Evolutionary conservation across 2,888 invertebrate genomes (phyloP).

Genomic region (Sisyra terminalis): DNA sequence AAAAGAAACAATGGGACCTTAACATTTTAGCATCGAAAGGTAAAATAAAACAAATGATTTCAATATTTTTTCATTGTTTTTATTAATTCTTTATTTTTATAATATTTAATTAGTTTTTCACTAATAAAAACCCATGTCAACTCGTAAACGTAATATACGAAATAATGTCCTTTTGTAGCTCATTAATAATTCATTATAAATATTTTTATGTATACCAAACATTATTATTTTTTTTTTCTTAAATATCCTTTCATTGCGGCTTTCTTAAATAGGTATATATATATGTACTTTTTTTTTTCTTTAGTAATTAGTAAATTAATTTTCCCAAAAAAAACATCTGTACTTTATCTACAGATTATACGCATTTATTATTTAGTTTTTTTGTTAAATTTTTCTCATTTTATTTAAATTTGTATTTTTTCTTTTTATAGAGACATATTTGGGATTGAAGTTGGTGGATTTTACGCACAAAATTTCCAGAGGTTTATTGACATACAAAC

Average conservation of each 20-base stretch:
- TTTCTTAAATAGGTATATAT: neutral
- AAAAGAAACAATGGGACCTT: too few species aligned
- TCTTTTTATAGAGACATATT: too few species aligned
- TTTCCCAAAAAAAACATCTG: too few species aligned
- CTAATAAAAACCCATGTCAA: slow-evolving; percentile 27
- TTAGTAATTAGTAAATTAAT: neutral
- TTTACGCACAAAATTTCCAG: too few species aligned
- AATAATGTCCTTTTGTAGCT: slow-evolving; percentile 6
- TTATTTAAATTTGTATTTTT: neutral
- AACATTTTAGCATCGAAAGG: too few species aligned
- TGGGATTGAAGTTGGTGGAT: too few species aligned
- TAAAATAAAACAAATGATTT: slow-evolving; percentile 16
- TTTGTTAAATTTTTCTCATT: too few species aligned
- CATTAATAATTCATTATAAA: slow-evolving; percentile 4
- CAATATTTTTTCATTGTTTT: slow-evolving; percentile 27
- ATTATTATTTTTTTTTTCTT: neutral
- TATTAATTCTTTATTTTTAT: slow-evolving; percentile 23
- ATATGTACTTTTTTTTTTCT: slow-evolving; percentile 1
- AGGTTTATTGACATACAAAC: too few species aligned
- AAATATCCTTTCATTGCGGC: slow-evolving; percentile 1
- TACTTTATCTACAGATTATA: too few species aligned
- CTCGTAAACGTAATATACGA: slow-evolving; percentile 22
- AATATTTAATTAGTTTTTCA: slow-evolving; percentile 24
- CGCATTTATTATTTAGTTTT: too few species aligned
- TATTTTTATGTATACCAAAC: neutral